Percentiles rank a stretch among this genome's conserved stretches.
These are phyloP conservation scores for Arctocebus calabarensis DNA, from an alignment of 2,797 vertebrate species.

Conservation along the genomic window DNA sequence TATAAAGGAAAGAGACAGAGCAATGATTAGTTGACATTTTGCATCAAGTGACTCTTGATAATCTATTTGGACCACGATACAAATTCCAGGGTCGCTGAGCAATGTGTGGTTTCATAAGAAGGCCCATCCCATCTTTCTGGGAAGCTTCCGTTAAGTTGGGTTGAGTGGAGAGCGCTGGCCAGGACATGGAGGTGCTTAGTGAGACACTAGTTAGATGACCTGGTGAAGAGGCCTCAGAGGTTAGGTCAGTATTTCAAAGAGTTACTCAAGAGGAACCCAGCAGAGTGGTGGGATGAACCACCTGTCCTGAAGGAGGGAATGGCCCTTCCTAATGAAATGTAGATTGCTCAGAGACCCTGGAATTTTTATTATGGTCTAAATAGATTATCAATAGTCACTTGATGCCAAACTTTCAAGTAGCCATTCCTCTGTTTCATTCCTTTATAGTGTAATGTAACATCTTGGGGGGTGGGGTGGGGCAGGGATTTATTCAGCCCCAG, in stretches of 20 bases:
- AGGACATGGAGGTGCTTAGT: not conserved
- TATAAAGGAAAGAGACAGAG: not conserved
- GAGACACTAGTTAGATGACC: not conserved
- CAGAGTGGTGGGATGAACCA: not conserved
- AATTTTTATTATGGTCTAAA: not conserved
- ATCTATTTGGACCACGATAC: not conserved
- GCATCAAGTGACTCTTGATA: not conserved
- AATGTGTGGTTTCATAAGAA: not conserved
- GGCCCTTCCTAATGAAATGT: not conserved
- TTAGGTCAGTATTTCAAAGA: too few species aligned
- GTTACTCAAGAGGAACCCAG: not conserved
- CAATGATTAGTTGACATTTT: not conserved
- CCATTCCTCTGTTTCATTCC: not conserved
- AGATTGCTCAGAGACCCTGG: not conserved
- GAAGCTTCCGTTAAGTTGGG: not conserved
- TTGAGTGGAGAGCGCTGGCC: not conserved
- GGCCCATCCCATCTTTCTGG: not conserved
- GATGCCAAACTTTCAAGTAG: not conserved
- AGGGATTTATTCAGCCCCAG: not conserved
- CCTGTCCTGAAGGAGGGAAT: not conserved
- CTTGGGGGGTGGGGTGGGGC: too few species aligned
- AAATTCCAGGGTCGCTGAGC: not conserved
- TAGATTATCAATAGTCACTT: not conserved
- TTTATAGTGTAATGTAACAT: not conserved
- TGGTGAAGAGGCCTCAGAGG: not conserved